Percentiles rank a stretch among this genome's conserved stretches.
These are phyloP conservation scores for Myocastor coypus DNA, from an alignment of 2,113 vertebrate species.

Conservation along the genomic window DNA sequence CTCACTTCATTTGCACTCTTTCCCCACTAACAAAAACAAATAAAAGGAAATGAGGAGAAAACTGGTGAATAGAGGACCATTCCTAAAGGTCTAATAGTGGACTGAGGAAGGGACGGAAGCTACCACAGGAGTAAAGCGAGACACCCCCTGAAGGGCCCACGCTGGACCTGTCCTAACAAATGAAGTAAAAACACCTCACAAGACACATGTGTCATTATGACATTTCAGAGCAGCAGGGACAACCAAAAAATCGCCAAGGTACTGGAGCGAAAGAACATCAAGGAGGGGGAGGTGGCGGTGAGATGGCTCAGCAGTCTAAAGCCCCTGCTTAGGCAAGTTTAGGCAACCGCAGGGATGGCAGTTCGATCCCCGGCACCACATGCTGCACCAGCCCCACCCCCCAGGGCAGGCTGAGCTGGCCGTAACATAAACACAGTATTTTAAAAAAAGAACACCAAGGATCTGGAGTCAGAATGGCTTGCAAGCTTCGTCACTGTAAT, in stretches of 20 bases:
- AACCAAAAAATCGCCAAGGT: background rate
- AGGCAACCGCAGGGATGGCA: no score
- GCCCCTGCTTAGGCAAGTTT: no score
- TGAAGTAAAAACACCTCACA: background rate
- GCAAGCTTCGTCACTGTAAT: background rate
- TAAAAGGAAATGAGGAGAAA: slow-evolving; percentile 14
- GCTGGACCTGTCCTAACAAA: background rate
- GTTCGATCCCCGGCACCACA: no score
- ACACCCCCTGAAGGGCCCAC: background rate
- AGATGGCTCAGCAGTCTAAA: no score
- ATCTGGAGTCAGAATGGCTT: slow-evolving; percentile 8
- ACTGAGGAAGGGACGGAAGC: background rate
- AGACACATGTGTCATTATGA: background rate
- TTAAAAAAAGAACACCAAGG: background rate
- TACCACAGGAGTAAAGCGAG: slow-evolving; percentile 31
- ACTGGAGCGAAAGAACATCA: background rate
- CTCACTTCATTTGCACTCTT: background rate
- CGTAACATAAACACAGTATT: no score
- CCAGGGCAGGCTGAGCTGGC: no score
- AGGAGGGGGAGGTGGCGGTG: background rate
- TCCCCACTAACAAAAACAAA: background rate
- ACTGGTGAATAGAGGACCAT: background rate
- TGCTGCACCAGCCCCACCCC: no score
- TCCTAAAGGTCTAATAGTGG: background rate
- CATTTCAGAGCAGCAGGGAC: background rate